These are phyloP conservation scores for Apis cerana DNA, from an alignment of 1,140 invertebrate species.

Conservation along the genomic window DNA sequence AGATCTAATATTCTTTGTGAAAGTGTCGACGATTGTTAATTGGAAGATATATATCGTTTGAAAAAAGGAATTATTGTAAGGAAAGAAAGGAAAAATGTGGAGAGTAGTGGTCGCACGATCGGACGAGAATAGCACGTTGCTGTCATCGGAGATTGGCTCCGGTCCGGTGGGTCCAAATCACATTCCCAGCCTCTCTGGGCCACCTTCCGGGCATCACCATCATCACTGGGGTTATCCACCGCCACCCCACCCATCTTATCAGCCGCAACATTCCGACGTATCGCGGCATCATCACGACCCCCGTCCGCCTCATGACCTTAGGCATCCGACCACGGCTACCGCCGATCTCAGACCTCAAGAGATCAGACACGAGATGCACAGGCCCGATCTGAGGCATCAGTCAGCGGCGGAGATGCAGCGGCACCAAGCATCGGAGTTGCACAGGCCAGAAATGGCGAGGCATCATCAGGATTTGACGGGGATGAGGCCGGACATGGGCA, in stretches of 20 bases:
- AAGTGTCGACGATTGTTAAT: neutral
- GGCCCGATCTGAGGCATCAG: constrained; percentile 60
- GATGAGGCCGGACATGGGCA: constrained; percentile 71
- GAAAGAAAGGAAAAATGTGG: constrained; percentile 72
- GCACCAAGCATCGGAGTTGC: constrained; percentile 17
- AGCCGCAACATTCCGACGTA: constrained; percentile 63
- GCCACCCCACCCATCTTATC: constrained; percentile 70
- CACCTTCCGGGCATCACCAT: constrained; percentile 67
- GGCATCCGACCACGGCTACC: constrained; percentile 27
- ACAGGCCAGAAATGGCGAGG: constrained; percentile 52
- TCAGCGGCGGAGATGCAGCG: no score
- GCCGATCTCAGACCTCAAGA: constrained; percentile 31
- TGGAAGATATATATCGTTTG: rapidly evolving
- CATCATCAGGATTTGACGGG: constrained; percentile 70
- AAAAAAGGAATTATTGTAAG: neutral
- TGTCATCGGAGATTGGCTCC: constrained; percentile 76
- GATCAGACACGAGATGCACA: constrained; percentile 61
- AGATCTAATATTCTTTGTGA: neutral
- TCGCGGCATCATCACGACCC: constrained; percentile 73
- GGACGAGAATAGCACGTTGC: constrained; percentile 77
- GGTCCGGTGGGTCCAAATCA: constrained; percentile 68
- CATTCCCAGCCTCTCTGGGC: constrained; percentile 66
- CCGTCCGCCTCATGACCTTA: constrained; percentile 66
- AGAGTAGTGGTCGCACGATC: constrained; percentile 81
- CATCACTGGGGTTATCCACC: constrained; percentile 76